A percentile compares a stretch with the other conserved stretches of the same genome.
These are phyloP conservation scores for Formicarius rufipectus DNA, from an alignment of 2,113 vertebrate genomes.

Conservation along the genomic window DNA sequence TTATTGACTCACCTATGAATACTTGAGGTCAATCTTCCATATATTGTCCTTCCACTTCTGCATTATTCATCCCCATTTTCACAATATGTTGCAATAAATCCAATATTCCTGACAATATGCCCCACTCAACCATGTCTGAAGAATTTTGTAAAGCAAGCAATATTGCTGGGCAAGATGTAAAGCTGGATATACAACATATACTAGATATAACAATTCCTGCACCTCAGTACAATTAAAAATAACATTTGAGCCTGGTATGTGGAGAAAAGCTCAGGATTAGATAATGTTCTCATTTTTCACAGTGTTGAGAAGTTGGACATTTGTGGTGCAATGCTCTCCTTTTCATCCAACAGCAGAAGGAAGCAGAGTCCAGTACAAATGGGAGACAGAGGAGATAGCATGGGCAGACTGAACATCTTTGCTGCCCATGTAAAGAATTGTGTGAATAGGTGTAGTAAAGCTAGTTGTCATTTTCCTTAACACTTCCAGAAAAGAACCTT, in stretches of 20 bases:
- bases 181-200: not conserved
- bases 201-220: not conserved
- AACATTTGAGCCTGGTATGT: not conserved
- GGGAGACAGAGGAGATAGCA: not conserved
- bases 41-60: not conserved
- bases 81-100: not conserved
- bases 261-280: not conserved
- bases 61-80: not conserved
- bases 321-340: not conserved
- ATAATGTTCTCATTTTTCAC: rapidly evolving
- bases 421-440: not conserved
- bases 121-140: not conserved
- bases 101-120: not conserved
- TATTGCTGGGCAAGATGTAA: not conserved
- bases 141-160: not conserved
- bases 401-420: not conserved
- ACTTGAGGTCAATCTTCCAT: not conserved
- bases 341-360: not conserved
- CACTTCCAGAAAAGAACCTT: not conserved
- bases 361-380: not conserved
- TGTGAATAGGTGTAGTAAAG: not conserved
- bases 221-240: not conserved
- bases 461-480: not conserved
- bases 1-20: not conserved
- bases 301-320: not conserved